Evolutionary conservation across 2,797 vertebrate genomes (phyloP).

Genomic region (Gastrophryne carolinensis): DNA sequence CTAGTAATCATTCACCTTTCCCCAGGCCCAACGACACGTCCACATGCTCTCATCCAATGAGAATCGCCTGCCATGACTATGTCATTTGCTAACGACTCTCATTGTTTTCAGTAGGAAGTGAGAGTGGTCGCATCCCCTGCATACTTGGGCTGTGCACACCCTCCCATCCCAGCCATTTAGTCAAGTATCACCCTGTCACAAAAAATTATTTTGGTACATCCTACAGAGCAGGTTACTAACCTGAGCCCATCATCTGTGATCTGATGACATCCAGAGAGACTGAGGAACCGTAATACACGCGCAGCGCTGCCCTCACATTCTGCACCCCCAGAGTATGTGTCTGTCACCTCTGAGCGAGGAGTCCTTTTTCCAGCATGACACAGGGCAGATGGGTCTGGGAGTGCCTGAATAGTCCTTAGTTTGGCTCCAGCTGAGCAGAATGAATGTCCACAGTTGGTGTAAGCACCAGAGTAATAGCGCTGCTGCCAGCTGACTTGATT

Average conservation of each 20-base stretch:
- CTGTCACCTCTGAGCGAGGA: constrained; percentile 68
- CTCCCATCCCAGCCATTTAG: no score
- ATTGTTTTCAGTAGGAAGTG: no score
- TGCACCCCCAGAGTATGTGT: constrained; percentile 71
- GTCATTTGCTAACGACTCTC: no score
- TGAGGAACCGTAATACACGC: constrained; percentile 88
- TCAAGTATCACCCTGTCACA: no score
- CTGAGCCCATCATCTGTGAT: constrained; percentile 93
- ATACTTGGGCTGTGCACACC: no score
- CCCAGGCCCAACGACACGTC: no score
- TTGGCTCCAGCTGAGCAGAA: constrained; percentile 81
- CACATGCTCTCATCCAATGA: no score
- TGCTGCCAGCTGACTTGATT: constrained; percentile 82
- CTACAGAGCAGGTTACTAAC: no score
- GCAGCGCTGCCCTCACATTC: constrained; percentile 74
- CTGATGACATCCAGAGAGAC: constrained; percentile 95
- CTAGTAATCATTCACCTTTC: no score
- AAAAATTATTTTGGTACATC: no score
- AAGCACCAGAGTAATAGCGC: constrained; percentile 73
- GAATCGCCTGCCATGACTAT: no score
- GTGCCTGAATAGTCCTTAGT: constrained; percentile 82
- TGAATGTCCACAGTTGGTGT: constrained; percentile 84
- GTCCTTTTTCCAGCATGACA: constrained; percentile 77
- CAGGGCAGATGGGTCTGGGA: constrained; percentile 69
- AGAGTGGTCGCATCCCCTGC: no score